These are phyloP conservation scores for Gadopsis bispinosus DNA, from an alignment of 2,797 vertebrate species.

Conservation along the genomic window DNA sequence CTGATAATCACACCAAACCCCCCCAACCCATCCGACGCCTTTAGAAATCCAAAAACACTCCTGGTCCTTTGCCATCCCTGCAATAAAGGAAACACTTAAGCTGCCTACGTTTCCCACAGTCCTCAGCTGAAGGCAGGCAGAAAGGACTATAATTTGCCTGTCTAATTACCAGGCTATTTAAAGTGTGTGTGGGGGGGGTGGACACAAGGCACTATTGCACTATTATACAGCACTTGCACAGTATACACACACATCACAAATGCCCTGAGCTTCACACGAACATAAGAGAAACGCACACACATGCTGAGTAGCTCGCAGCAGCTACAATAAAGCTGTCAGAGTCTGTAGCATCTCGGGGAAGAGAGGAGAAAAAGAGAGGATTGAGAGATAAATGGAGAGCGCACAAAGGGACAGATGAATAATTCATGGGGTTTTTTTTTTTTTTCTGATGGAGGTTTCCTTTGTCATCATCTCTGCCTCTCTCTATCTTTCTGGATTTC, in stretches of 20 bases:
- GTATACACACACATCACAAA: conserved; percentile 34
- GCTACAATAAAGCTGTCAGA: conserved; percentile 73
- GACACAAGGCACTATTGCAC: conserved; percentile 32
- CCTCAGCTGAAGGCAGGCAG: conserved; percentile 68
- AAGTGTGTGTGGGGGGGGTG: conserved; percentile 46
- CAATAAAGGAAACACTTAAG: conserved; percentile 74
- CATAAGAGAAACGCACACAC: conserved; percentile 34
- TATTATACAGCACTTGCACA: conserved; percentile 51
- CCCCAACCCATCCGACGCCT: conserved; percentile 16
- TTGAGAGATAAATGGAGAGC: conserved; percentile 73
- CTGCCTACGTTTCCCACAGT: conserved; percentile 80
- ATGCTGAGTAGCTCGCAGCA: conserved; percentile 42
- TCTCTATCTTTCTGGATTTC: conserved; percentile 24
- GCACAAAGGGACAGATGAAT: conserved; percentile 75
- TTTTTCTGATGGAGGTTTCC: conserved; percentile 33
- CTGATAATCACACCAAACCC: conserved; percentile 27
- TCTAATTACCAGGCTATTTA: conserved; percentile 77
- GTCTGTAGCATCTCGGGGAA: conserved; percentile 49
- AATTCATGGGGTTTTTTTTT: conserved; percentile 68
- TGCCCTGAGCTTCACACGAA: conserved; percentile 42
- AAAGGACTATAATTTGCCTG: conserved; percentile 73
- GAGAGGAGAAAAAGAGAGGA: conserved; percentile 59
- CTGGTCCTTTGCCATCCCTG: conserved; percentile 55
- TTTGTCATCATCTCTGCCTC: conserved; percentile 49
- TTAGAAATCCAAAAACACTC: conserved; percentile 45